Base-by-base conservation (phyloP, 2,888 invertebrate genomes). In the Dexiosoma caninum region DNA sequence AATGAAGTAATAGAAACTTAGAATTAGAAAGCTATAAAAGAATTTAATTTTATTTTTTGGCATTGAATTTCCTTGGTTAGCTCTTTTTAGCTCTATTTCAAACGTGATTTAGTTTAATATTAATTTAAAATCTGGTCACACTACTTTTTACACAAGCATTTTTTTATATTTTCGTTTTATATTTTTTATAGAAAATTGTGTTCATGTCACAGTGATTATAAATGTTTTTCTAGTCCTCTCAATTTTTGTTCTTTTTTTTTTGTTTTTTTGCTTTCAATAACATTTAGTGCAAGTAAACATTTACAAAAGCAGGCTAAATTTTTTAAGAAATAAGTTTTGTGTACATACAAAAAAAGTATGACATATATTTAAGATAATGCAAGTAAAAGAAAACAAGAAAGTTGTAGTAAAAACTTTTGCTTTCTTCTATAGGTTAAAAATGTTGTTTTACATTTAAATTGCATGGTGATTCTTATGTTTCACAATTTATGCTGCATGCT, bases 161-260 rank as follows among this genome's bases (percentile, higher is more conserved):
- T 7, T 19, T 21, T 6, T 23, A 49, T 8, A 57, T 14, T 44
- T 27, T 14, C 23, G 7, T 16, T 37, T 12, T 21, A 19, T n/a
- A 27, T 74, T 5, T 67, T 46, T n/a, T n/a, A n/a, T n/a, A n/a
- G 7, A 66, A 66, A 51, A 69, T 59, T 27, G 51, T 53, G 67
- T 71, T 78, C 35, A 71, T 51, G 64, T 59, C 57, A 66, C 59
- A 57, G 59, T 71, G 62, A 64, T 57, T 70, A 62, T 55, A 64
- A 77, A 71, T 70, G 57, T 64, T 71, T 71, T 40, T 19, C 32
- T 30, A 32, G 19, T 14, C n/a, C n/a, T n/a, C n/a, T n/a, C n/a
- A 67, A 40, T 14, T 23, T 19, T 21, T 59, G 4, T 59, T 70
- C 10, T 16, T 19, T 7, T 53, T 19, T 67, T 1, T 16, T n/a